Evolutionary conservation across 2,797 vertebrate species (phyloP).

Genomic region (Pseudochirops corinnae): DNA sequence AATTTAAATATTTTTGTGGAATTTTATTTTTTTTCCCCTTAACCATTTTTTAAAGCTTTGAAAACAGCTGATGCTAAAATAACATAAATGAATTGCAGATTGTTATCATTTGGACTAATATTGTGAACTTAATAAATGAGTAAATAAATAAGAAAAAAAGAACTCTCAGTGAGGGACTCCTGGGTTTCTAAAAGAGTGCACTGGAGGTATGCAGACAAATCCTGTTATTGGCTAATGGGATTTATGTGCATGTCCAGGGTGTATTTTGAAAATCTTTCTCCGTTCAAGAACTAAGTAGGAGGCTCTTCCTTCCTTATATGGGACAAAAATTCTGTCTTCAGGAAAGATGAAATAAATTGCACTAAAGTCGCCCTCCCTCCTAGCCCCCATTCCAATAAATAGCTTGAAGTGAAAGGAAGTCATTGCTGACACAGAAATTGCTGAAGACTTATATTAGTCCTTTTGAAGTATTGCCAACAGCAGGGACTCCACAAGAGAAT

Average conservation of each 20-base stretch:
- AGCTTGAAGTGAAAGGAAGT: constrained; percentile 74
- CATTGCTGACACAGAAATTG: constrained; percentile 73
- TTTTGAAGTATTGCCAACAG: constrained; percentile 59
- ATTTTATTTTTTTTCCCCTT: constrained; percentile 1
- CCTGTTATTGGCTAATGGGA: constrained; percentile 86
- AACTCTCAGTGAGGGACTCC: constrained; percentile 80
- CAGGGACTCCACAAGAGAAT: constrained; percentile 28
- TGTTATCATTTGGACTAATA: constrained; percentile 80
- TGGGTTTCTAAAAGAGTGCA: constrained; percentile 81
- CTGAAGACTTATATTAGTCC: constrained; percentile 44
- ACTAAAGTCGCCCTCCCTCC: constrained; percentile 76
- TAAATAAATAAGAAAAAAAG: constrained; percentile 72
- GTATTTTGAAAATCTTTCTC: constrained; percentile 83
- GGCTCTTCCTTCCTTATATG: constrained; percentile 75
- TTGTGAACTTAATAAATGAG: constrained; percentile 60
- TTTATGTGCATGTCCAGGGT: constrained; percentile 79
- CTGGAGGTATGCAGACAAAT: constrained; percentile 86
- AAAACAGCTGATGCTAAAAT: constrained; percentile 58
- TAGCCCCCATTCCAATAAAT: constrained; percentile 69
- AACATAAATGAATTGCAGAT: constrained; percentile 70
- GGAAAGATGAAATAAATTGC: constrained; percentile 80
- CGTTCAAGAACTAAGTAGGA: constrained; percentile 78
- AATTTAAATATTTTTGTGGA: constrained; percentile 53
- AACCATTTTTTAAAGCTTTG: background rate
- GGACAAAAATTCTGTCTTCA: constrained; percentile 81